Evolutionary conservation across 2,888 invertebrate species (phyloP).

Genomic region (Galeopsomyia nigrocyanea): DNA sequence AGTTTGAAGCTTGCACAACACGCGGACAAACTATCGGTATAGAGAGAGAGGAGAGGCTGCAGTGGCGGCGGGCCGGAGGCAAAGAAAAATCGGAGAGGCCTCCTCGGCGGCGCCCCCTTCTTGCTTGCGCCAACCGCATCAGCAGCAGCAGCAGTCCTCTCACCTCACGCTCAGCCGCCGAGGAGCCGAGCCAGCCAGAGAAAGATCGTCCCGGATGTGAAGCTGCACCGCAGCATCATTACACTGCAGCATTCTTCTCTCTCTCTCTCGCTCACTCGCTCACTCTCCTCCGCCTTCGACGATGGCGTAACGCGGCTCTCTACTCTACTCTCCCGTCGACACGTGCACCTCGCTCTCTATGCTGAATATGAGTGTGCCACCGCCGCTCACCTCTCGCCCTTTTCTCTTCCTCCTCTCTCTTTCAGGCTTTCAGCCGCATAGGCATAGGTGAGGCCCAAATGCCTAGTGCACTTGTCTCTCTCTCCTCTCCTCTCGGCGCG

Average conservation of each 20-base stretch:
- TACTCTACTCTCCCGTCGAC: not conserved
- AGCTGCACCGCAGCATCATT: constrained; percentile 46
- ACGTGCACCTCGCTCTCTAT: constrained; percentile 8
- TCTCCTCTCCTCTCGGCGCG: not conserved
- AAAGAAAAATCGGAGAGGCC: not conserved
- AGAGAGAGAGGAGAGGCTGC: constrained; percentile 7
- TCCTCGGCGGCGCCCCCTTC: constrained; percentile 33
- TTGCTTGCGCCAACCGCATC: constrained; percentile 49
- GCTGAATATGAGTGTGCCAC: constrained; percentile 8
- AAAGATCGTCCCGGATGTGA: constrained; percentile 56
- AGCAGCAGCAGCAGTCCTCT: constrained; percentile 42
- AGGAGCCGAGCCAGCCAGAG: constrained; percentile 9
- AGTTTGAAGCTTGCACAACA: too few relatives aligned
- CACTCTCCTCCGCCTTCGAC: not conserved
- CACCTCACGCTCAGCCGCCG: constrained; percentile 47
- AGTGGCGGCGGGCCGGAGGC: not conserved
- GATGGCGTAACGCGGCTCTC: constrained; percentile 30
- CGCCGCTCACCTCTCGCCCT: constrained; percentile 11
- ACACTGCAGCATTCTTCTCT: constrained; percentile 31
- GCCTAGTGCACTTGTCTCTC: not conserved
- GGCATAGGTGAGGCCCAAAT: not conserved
- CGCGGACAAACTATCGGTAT: not conserved
- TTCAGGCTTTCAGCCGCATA: too few relatives aligned
- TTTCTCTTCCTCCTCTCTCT: constrained; percentile 9
- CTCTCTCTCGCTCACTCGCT: not conserved